phyloP scores from a whole-genome alignment of 2,797 vertebrate genomes.

The Pogoniulus pusillus region DNA sequence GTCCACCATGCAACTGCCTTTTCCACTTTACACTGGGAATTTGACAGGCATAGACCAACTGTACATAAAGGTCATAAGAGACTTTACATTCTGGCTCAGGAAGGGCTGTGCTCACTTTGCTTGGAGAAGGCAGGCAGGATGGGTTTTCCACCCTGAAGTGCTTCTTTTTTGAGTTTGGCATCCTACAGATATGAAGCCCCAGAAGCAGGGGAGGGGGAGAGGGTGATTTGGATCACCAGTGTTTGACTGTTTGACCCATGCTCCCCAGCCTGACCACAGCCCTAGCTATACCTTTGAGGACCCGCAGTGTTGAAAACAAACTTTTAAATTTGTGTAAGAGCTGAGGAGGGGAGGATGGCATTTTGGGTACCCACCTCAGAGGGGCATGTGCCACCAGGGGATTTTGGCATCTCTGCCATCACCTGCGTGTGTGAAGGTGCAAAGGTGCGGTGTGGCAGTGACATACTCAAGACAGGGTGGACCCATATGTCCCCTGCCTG shows the following conservation, averaged over 20 bases:
- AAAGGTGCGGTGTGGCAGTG: not conserved
- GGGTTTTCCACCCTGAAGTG: not conserved
- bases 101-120: not conserved
- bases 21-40: not conserved
- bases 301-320: not conserved
- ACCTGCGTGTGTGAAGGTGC: fast-evolving
- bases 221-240: not conserved
- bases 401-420: not conserved
- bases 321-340: not conserved
- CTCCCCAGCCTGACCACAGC: not conserved
- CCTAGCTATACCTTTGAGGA: not conserved
- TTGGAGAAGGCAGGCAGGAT: not conserved
- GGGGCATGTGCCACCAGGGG: not conserved
- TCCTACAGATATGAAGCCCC: not conserved
- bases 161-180: not conserved
- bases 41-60: not conserved
- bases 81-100: not conserved
- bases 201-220: not conserved
- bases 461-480: not conserved
- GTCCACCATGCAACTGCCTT: not conserved
- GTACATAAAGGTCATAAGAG: not conserved
- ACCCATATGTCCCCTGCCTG: not conserved
- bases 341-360: not conserved
- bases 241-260: not conserved
- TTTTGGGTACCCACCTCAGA: not conserved